A percentile compares a stretch with the other conserved stretches of the same genome.
Evolutionary conservation across 2,113 vertebrate genomes (phyloP).

Genomic region (Pelmatolapia mariae): DNA sequence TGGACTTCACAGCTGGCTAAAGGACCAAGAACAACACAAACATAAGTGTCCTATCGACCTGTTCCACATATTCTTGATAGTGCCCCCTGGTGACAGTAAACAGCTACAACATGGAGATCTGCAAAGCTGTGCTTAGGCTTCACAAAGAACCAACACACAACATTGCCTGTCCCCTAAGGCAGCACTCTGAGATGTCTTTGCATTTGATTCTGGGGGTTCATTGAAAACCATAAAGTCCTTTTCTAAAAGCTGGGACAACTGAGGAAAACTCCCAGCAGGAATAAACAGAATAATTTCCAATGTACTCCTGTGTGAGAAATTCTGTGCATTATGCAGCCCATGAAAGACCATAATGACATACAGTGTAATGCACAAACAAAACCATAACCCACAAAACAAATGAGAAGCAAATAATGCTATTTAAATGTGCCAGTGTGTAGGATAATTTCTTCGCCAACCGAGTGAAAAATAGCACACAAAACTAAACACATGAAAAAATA

Average conservation of each 20-base stretch:
- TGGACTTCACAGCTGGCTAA: not conserved
- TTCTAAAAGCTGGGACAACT: not conserved
- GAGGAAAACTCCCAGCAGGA: not conserved
- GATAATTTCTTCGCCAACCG: not conserved
- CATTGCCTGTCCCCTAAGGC: not conserved
- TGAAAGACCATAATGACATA: not conserved
- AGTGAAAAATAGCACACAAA: conserved; percentile 4
- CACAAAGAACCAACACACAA: not conserved
- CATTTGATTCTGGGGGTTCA: not conserved
- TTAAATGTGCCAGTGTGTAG: not conserved
- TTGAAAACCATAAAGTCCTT: not conserved
- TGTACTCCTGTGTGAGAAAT: not conserved
- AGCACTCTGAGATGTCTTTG: not conserved
- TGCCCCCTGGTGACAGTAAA: not conserved
- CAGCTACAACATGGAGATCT: not conserved
- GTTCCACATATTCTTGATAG: not conserved
- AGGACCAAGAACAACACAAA: not conserved
- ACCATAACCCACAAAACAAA: not conserved
- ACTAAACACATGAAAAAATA: not conserved
- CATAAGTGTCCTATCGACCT: not conserved
- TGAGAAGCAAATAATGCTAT: not conserved
- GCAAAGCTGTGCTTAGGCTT: not conserved
- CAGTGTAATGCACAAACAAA: not conserved
- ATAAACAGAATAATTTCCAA: not conserved
- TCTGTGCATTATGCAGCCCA: not conserved